Conservation (phyloP, 2,888 invertebrate genomes). For the Cephonodes hylas region DNA sequence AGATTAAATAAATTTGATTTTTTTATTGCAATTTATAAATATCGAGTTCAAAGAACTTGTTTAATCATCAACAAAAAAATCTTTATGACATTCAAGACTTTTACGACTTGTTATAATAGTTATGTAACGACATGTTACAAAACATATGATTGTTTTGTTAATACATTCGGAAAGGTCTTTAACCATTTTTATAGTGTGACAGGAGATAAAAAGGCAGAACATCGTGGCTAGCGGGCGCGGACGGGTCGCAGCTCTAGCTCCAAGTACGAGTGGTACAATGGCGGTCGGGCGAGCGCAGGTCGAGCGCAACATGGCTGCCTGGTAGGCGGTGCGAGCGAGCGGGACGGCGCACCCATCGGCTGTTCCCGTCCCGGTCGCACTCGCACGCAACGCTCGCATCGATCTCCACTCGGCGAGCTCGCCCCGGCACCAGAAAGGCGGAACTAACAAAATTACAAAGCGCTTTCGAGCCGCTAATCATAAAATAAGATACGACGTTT, state of each 20-base stretch:
- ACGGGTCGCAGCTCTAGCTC: constrained; percentile 67
- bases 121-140: background rate
- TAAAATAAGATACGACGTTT: constrained; percentile 82
- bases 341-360: constrained; percentile 59
- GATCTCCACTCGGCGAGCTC: constrained; percentile 78
- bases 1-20: background rate
- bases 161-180: too few species aligned
- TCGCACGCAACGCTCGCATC: constrained; percentile 74
- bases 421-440: constrained; percentile 82
- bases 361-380: constrained; percentile 64
- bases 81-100: background rate
- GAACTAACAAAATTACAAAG: constrained; percentile 82
- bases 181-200: too few species aligned
- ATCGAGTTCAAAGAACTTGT: background rate
- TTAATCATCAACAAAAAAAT: background rate
- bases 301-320: constrained; percentile 82
- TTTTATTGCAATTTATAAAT: background rate
- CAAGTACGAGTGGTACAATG: constrained; percentile 78
- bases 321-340: constrained; percentile 77
- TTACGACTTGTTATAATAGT: background rate
- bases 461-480: constrained; percentile 82
- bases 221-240: constrained; percentile 36
- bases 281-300: constrained; percentile 81
- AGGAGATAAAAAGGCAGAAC: constrained; percentile 17
- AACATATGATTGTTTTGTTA: too few species aligned